Evolutionary conservation across 2,888 invertebrate genomes (phyloP), one percentile per base, ranked within the genome.

Genomic region (Scelioninae gen. 2): DNA sequence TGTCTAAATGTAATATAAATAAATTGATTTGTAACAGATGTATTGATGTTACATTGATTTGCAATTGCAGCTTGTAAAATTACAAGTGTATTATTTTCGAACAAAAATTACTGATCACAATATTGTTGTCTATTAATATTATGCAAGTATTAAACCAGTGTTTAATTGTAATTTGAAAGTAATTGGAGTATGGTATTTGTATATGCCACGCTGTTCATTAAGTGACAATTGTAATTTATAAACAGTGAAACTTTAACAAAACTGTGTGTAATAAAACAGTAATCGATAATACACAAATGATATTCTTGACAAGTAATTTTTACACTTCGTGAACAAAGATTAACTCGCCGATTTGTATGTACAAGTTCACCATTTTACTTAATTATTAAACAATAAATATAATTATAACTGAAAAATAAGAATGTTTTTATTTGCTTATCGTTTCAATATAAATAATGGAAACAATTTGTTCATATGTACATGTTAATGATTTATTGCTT

Each of bases 401-500:
- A 65, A 65, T 67, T 67, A 31, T 25, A 4, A 25, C 6, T 25
- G 6, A 31, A 31, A 6, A 31, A 31, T 31, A 5, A 5, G 5
- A 4, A 4, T 22, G 22, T 22, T 22, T 22, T 22, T 22, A 22
- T 22, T 22, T 4, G 5, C 22, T 22, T 28, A 28, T 31, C 6
- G 5, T 5, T 31, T 9, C 9, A 31, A 7, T 6, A 9, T 31
- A 7, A 22, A 53, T n/a, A 43, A 35, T 45, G n/a, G 48, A 52
- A 57, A 39, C 37, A 35, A 15, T 16, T 19, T 6, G 1, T 69
- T 48, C 60, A 13, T 64, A 71, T 72, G 25, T 72, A 74, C 74
- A 73, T 55, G 43, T 64, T 74, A 69, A 64, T 73, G 57, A 18
- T 75, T 75, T 75, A 76, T 72, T 75, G 37, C 60, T 72, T 72